phyloP scores from a whole-genome alignment of 2,888 invertebrate species.

The Pilophorus perplexus region DNA sequence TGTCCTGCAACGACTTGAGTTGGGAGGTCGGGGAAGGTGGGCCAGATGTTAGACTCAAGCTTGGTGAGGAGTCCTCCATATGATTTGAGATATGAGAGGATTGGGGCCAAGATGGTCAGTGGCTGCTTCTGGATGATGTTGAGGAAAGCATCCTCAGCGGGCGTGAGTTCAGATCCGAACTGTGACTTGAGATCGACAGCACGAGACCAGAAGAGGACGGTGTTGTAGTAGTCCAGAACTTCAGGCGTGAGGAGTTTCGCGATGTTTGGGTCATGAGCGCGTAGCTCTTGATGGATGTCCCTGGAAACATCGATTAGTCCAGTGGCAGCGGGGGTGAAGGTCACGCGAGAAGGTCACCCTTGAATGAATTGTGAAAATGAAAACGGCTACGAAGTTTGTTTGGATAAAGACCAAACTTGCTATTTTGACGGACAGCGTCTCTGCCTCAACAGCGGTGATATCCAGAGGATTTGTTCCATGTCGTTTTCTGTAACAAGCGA shows the following conservation, averaged over 20 bases:
- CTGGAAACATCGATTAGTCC: slow-evolving; percentile 17
- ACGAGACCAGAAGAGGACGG: slow-evolving; percentile 5
- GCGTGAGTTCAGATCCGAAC: slow-evolving; percentile 4
- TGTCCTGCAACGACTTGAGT: not conserved
- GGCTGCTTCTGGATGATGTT: not conserved
- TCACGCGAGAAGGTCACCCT: slow-evolving; percentile 1
- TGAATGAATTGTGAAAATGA: too few species aligned
- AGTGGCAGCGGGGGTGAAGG: slow-evolving; percentile 27
- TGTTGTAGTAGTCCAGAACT: slow-evolving; percentile 14
- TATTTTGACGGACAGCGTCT: too few species aligned
- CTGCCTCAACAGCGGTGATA: too few species aligned
- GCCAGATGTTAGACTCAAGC: slow-evolving; percentile 29
- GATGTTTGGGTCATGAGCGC: not conserved
- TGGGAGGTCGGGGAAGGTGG: slow-evolving; percentile 19
- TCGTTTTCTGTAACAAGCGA: too few species aligned
- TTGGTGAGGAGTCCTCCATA: slow-evolving; percentile 25
- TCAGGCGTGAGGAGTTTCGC: not conserved
- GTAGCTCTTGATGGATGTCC: slow-evolving; percentile 10
- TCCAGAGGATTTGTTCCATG: too few species aligned
- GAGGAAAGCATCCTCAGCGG: slow-evolving; percentile 8
- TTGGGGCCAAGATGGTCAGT: slow-evolving; percentile 22
- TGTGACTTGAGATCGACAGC: not conserved
- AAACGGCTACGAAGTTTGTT: too few species aligned
- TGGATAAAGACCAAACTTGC: too few species aligned
- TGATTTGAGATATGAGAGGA: slow-evolving; percentile 25